Evolutionary conservation across 2,888 invertebrate species (phyloP).

Genomic region (Mechanitis messenoides): DNA sequence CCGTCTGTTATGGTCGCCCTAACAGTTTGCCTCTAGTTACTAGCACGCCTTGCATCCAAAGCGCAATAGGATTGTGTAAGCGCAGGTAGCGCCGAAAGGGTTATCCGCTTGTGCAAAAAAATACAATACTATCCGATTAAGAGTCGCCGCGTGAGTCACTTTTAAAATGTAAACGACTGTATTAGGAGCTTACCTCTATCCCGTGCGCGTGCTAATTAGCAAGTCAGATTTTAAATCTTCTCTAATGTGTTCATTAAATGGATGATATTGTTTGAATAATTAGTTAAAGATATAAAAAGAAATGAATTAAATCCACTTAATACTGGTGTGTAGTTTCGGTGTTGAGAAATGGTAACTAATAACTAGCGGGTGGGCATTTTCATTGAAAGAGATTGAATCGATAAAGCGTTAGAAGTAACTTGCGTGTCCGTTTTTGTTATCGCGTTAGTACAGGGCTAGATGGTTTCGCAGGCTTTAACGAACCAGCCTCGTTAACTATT

Average conservation of each 20-base stretch:
- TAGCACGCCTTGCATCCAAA: too few relatives aligned
- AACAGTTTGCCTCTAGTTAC: constrained; percentile 34
- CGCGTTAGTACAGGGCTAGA: constrained; percentile 52
- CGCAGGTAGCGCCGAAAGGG: constrained; percentile 69
- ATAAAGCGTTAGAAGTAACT: constrained; percentile 32
- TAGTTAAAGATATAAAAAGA: too few relatives aligned
- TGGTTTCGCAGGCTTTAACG: constrained; percentile 72
- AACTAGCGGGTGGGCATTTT: background rate
- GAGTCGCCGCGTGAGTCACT: constrained; percentile 58
- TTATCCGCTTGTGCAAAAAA: constrained; percentile 76
- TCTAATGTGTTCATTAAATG: background rate
- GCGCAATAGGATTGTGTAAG: constrained; percentile 17
- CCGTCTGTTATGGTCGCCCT: too few relatives aligned
- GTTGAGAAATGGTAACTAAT: too few relatives aligned
- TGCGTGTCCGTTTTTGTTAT: constrained; percentile 64
- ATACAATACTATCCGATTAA: constrained; percentile 67
- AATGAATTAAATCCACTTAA: too few relatives aligned
- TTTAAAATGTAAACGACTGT: constrained; percentile 51
- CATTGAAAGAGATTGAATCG: constrained; percentile 28
- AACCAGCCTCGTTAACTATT: constrained; percentile 64
- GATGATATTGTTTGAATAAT: background rate
- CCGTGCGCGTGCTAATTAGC: constrained; percentile 43
- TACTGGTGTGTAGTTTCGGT: too few relatives aligned
- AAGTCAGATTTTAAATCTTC: constrained; percentile 18
- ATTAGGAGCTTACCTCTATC: constrained; percentile 49